These are phyloP conservation scores for Piprites chloris DNA, from an alignment of 2,113 vertebrate genomes.

Conservation along the genomic window DNA sequence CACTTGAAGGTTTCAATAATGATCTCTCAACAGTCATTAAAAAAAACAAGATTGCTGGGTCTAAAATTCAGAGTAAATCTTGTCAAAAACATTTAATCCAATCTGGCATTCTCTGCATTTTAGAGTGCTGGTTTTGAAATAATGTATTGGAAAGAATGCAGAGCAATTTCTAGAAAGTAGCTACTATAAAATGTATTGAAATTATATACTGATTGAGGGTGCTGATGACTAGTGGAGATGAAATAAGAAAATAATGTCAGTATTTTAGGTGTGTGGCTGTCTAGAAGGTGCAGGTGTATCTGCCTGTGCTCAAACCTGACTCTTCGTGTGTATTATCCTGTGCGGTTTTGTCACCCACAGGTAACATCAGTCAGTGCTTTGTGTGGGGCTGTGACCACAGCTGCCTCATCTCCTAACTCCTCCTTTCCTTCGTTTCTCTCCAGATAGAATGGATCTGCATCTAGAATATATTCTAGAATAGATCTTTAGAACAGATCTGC, in stretches of 20 bases:
- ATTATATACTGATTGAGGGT: neutral
- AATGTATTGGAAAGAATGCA: neutral
- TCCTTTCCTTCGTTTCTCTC: neutral
- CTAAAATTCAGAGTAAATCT: neutral
- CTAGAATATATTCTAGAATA: neutral
- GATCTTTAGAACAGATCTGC: neutral
- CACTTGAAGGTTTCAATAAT: constrained; percentile 6
- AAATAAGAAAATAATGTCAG: neutral
- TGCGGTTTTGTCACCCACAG: neutral
- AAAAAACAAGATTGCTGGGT: neutral
- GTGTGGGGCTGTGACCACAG: neutral
- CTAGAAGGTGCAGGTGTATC: neutral
- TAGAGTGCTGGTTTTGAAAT: neutral
- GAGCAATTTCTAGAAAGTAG: neutral
- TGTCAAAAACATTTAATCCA: constrained; percentile 6
- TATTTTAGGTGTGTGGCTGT: neutral
- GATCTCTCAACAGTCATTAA: constrained; percentile 14
- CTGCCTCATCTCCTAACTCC: neutral
- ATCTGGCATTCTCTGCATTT: neutral
- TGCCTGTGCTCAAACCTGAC: neutral
- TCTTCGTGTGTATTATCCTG: rapidly evolving
- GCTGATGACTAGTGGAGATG: neutral
- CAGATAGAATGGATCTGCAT: neutral
- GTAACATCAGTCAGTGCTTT: neutral
- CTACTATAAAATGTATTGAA: neutral